Base-by-base conservation (phyloP, 2,797 vertebrate genomes). In the Hyperoplus lanceolatus region DNA sequence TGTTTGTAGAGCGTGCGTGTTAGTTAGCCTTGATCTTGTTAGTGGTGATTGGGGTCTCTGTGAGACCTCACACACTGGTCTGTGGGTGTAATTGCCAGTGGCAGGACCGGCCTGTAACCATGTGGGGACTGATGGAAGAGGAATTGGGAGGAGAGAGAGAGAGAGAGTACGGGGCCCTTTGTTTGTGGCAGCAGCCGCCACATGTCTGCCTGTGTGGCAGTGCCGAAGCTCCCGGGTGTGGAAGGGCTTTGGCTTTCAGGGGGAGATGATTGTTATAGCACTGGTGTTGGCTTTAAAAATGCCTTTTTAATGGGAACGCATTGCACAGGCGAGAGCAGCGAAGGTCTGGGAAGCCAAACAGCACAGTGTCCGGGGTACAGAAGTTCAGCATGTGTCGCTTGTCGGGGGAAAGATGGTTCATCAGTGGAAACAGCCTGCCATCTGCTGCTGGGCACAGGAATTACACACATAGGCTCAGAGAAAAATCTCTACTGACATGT, bases 371-470 rank as follows among this genome's bases (percentile, higher is more conserved):
- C 77, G 46, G 80, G 80, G 85, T 80, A 83, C 87, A 89, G 86
- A 88, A 92, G 93, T 94, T 93, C 89, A 91, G 88, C 85, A 82
- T 79, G 85, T 80, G 85, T 53, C 56, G 3, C 29, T 63, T 0
- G 85, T 60, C 21, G 61, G 42, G 29, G 29, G 29, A 29, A 63
- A 77, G 77, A 13, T 0, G 49, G 66, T 70, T 81, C 68, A 92
- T 90, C 79, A 89, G 90, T 96, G 93, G 95, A 95, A 94, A 94
- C 94, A 96, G 94, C 82, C 95, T 96, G 94, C 95, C 96, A 95
- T 94, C 96, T 95, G 91, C 94, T 95, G 96, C 67, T 66, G 51
- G 55, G 38, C 5, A 2, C 41, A 2, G 71, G 86, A 59, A 88
- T 58, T 39, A 79, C 87, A 89, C 87, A 89, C 3, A 36, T 15